Conservation (phyloP, 53 echinoderm and acorn worm genomes). For the Echinarachnius parma region DNA sequence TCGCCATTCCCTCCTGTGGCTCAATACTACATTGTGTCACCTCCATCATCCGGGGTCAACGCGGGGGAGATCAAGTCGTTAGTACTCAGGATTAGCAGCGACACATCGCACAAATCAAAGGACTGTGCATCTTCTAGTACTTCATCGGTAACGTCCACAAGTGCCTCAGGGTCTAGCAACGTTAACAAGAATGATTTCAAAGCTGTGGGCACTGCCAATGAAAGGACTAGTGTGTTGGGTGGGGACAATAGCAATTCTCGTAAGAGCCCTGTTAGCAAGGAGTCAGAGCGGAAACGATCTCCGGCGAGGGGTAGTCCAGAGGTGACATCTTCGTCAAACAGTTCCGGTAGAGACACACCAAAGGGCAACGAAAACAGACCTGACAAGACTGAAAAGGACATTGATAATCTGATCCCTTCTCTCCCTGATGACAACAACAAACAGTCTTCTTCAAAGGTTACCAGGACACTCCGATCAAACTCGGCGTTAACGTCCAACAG, state of each 20-base stretch:
- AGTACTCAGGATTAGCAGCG: conserved; percentile 59
- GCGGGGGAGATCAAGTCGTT: conserved; percentile 91
- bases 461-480: conserved; percentile 91
- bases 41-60: conserved; percentile 68
- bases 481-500: conserved; percentile 52
- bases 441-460: conserved; percentile 60
- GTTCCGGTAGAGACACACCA: conserved; percentile 54
- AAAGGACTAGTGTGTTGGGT: conserved; percentile 45
- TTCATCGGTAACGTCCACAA: conserved; percentile 76
- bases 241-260: conserved; percentile 57
- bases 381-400: conserved; percentile 35
- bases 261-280: conserved; percentile 65
- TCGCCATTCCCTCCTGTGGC: conserved; percentile 61
- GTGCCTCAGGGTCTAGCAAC: conserved; percentile 66
- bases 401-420: conserved; percentile 25
- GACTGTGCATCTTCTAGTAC: conserved; percentile 46
- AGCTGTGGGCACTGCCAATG: conserved; percentile 40
- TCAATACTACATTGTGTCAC: conserved; percentile 87
- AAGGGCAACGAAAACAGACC: conserved; percentile 45
- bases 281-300: conserved; percentile 62
- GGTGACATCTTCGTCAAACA: conserved; percentile 65
- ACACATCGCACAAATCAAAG: conserved; percentile 54
- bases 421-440: conserved; percentile 33
- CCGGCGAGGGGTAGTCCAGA: conserved; percentile 75
- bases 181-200: conserved; percentile 47